Conservation (phyloP, 2,888 invertebrate species). For the Sinopyrophorus schimmeli region DNA sequence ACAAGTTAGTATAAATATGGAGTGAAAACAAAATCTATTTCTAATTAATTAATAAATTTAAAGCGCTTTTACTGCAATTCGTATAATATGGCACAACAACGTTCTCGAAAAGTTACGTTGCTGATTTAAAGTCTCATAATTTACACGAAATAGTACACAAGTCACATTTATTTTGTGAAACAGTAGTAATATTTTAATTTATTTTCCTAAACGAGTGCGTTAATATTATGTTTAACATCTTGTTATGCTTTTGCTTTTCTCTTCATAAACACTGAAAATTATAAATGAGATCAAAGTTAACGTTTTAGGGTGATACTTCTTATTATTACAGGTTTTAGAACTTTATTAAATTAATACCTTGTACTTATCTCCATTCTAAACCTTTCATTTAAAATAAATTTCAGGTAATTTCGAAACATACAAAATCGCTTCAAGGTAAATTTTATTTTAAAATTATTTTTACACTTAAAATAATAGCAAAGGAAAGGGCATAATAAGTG, state of each 20-base stretch:
- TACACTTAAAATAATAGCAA: no score
- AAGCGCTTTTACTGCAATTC: slow-evolving; percentile 19
- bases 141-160: slow-evolving; percentile 11
- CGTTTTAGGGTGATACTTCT: slow-evolving; percentile 1
- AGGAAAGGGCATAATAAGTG: slow-evolving; percentile 6
- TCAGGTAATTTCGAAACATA: neutral
- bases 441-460: neutral
- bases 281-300: neutral
- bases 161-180: slow-evolving; percentile 23
- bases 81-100: slow-evolving; percentile 9
- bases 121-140: slow-evolving; percentile 17
- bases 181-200: slow-evolving; percentile 24
- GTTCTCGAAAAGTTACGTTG: slow-evolving; percentile 6
- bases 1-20: no score
- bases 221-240: slow-evolving; percentile 21
- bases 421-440: neutral
- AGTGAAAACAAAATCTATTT: no score
- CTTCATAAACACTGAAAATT: slow-evolving; percentile 5
- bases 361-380: slow-evolving; percentile 3
- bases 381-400: slow-evolving; percentile 4
- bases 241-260: slow-evolving; percentile 8
- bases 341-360: slow-evolving; percentile 11
- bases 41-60: no score
- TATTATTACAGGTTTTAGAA: slow-evolving; percentile 9
- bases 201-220: slow-evolving; percentile 16